Conservation (phyloP, 92 coral and sea anemone species). For the Porites evermanni region DNA sequence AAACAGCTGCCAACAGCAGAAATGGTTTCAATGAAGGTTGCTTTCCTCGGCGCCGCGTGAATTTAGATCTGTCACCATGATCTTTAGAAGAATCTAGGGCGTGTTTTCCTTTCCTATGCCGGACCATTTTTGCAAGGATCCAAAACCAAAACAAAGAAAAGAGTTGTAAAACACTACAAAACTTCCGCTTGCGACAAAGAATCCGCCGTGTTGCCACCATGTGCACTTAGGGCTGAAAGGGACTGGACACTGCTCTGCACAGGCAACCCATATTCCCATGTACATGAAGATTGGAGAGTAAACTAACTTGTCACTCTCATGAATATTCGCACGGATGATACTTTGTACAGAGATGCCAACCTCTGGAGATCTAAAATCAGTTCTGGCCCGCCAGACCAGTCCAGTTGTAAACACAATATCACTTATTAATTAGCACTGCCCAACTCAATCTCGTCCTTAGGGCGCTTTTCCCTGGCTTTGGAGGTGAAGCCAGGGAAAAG, state of each 20-base stretch:
- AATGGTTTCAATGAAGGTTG: conserved; percentile 33
- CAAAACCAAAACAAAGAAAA: not conserved
- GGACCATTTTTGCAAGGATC: conserved; percentile 46
- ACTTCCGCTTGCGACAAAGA: not conserved
- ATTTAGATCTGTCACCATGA: conserved; percentile 50
- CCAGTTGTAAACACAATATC: no score
- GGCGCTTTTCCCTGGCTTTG: no score
- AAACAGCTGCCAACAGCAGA: conserved; percentile 22
- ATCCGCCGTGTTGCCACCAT: conserved; percentile 48
- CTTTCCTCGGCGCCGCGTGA: conserved; percentile 49
- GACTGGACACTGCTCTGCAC: conserved; percentile 3
- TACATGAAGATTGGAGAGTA: no score
- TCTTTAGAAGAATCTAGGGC: conserved; percentile 35
- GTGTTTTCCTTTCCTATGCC: conserved; percentile 58
- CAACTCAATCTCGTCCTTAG: no score
- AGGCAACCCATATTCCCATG: not conserved
- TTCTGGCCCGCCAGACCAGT: no score
- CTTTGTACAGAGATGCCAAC: no score
- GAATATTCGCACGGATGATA: no score
- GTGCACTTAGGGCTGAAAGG: not conserved
- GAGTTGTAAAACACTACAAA: not conserved
- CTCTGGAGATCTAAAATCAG: no score
- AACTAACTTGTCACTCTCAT: no score
- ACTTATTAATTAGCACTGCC: no score
- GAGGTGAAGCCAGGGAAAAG: no score